Evolutionary conservation across 2,113 vertebrate species (phyloP), one percentile per base, ranked within the genome.

Genomic region (Nannobrachium achirus): DNA sequence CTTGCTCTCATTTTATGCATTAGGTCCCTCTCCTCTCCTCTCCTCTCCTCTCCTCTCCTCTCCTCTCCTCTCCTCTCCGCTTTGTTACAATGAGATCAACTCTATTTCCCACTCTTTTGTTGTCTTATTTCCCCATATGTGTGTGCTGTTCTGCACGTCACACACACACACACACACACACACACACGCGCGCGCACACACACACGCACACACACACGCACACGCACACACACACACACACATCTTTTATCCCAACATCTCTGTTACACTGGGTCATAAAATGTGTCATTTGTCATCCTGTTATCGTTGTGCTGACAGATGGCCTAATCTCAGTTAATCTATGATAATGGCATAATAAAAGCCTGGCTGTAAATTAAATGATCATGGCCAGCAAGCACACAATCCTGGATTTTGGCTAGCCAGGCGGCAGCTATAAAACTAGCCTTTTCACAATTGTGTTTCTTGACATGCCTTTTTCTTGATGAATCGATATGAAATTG

Each of bases 1-100:
- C 87, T 89, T 87, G 72, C 48, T 82, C 56, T 50, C 19, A 38
- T 46, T 14, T 50, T 11, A 49, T 8, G 18, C 39, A 46, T 6
- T 14, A 3, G 7, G 2, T 7, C 18, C 13, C 52, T 15, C 50
- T 52, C 15, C 42, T 61, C 20, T 44, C 8, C 20, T 48, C 49
- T 73, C 40, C 33, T 20, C 38, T 16, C 20, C 11, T 56, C 57
- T 48, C 15, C 3, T 33, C 10, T 14, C 13, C 15, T 19, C 9
- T 15, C 14, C n/a, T 20, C 39, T 1, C 41, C 7, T 18, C 16
- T 33, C 45, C 25, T 19, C 20, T 19, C 18, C 19, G 11, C 59
- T n/a, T 41, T n/a, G n/a, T n/a, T n/a, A n/a, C n/a, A n/a, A n/a
- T n/a, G n/a, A n/a, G n/a, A n/a, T n/a, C n/a, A n/a, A n/a, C n/a